phyloP scores from a whole-genome alignment of 2,797 vertebrate genomes.

The Acanthurus lineatus region DNA sequence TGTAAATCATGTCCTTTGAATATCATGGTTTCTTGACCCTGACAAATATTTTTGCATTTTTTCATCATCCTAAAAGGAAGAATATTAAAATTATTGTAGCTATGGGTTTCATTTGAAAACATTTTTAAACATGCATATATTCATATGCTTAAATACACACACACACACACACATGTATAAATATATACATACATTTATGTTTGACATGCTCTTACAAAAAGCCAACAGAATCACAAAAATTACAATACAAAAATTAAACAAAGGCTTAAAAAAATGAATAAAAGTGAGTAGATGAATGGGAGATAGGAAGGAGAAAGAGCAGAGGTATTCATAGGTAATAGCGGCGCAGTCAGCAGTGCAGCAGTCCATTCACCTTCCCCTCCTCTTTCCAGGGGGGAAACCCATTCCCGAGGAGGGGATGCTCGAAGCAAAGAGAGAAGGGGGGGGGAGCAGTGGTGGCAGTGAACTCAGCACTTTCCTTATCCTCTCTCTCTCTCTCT shows the following conservation, averaged over 20 bases:
- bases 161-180: too few relatives aligned
- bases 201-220: too few relatives aligned
- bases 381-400: constrained; percentile 54
- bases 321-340: constrained; percentile 50
- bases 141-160: too few relatives aligned
- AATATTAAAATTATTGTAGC: too few relatives aligned
- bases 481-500: constrained; percentile 45
- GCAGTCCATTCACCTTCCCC: constrained; percentile 61
- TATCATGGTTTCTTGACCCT: neutral
- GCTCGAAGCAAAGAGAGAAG: constrained; percentile 30
- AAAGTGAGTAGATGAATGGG: neutral
- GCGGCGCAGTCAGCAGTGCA: constrained; percentile 49
- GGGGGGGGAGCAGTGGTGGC: constrained; percentile 30
- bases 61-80: neutral
- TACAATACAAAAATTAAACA: neutral
- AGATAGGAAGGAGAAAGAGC: neutral
- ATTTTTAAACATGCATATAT: too few relatives aligned
- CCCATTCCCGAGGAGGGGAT: constrained; percentile 56
- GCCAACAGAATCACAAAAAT: too few relatives aligned
- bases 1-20: neutral
- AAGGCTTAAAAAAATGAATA: neutral
- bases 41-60: neutral
- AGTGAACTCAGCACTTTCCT: constrained; percentile 69
- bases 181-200: too few relatives aligned
- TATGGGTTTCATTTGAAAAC: too few relatives aligned